Evolutionary conservation across 1,140 invertebrate species (phyloP).

Genomic region (Tribolium castaneum): DNA sequence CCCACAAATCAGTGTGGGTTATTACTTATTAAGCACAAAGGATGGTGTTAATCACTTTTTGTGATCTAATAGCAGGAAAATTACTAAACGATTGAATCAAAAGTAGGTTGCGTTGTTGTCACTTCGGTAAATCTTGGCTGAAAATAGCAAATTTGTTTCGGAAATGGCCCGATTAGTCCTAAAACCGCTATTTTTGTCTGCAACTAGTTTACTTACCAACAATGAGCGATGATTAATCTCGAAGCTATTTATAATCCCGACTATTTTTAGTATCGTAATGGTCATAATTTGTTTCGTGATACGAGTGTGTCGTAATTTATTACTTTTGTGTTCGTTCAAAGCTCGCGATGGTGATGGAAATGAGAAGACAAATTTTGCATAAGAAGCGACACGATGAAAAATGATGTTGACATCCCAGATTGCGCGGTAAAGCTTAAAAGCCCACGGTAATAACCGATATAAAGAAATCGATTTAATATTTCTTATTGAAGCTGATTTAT

Average conservation of each 20-base stretch:
- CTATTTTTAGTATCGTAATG: conserved; percentile 33
- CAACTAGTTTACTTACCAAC: conserved; percentile 1
- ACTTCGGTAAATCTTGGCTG: background rate
- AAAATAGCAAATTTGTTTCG: background rate
- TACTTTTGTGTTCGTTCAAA: conserved; percentile 28
- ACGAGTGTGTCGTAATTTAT: conserved; percentile 31
- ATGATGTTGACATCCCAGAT: conserved; percentile 33
- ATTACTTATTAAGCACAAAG: too few relatives aligned
- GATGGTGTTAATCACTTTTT: too few relatives aligned
- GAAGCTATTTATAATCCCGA: conserved; percentile 12
- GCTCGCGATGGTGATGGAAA: conserved; percentile 24
- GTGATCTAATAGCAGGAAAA: too few relatives aligned
- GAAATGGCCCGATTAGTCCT: conserved; percentile 2
- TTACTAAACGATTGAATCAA: too few relatives aligned
- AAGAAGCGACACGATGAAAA: conserved; percentile 40
- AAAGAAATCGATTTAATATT: conserved; percentile 42
- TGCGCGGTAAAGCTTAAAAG: conserved; percentile 29
- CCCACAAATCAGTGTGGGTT: too few relatives aligned
- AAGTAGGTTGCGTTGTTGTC: too few relatives aligned
- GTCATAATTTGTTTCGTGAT: conserved; percentile 27
- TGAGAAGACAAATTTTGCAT: conserved; percentile 37
- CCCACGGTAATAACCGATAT: conserved; percentile 23
- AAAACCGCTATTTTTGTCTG: conserved; percentile 1
- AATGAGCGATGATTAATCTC: conserved; percentile 5
- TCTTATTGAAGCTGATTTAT: conserved; percentile 38